Conservation (phyloP, 2,888 invertebrate genomes). For the Siphonodentalium dalli region DNA sequence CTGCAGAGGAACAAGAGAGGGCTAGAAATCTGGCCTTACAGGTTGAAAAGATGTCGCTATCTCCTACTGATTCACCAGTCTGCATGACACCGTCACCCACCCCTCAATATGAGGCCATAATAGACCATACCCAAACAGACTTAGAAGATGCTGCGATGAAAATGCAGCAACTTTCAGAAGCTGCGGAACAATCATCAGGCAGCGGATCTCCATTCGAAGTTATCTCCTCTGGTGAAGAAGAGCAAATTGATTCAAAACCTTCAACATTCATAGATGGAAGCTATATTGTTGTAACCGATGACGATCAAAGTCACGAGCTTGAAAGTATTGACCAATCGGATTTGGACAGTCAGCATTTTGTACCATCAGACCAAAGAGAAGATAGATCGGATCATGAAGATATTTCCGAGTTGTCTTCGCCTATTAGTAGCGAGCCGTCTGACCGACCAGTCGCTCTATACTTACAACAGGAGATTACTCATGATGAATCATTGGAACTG, state of each 20-base stretch:
- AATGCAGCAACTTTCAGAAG: conserved; percentile 38
- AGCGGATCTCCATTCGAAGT: conserved; percentile 58
- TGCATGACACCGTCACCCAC: conserved; percentile 53
- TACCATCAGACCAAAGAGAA: no score
- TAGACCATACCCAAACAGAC: conserved; percentile 31
- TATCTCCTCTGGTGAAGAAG: conserved; percentile 46
- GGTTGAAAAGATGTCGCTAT: conserved; percentile 4
- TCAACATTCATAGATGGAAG: no score
- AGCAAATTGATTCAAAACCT: conserved; percentile 17
- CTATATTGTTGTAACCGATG: no score
- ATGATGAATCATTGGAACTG: conserved; percentile 8
- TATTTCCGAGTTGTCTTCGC: no score
- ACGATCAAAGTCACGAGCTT: no score
- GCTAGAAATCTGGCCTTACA: conserved; percentile 9
- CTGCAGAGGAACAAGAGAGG: conserved; percentile 28
- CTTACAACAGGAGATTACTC: conserved; percentile 27
- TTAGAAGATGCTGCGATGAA: conserved; percentile 42
- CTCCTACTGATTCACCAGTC: conserved; percentile 13
- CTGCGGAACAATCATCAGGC: conserved; percentile 32
- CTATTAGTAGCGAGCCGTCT: no score
- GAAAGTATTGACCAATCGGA: no score
- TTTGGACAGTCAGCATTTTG: no score
- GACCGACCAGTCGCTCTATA: conserved; percentile 27
- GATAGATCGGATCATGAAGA: no score
- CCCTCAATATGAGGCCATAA: conserved; percentile 36